Evolutionary conservation across 2,113 vertebrate species (phyloP), one percentile per base, ranked within the genome.

Genomic region (Oncorhynchus keta): DNA sequence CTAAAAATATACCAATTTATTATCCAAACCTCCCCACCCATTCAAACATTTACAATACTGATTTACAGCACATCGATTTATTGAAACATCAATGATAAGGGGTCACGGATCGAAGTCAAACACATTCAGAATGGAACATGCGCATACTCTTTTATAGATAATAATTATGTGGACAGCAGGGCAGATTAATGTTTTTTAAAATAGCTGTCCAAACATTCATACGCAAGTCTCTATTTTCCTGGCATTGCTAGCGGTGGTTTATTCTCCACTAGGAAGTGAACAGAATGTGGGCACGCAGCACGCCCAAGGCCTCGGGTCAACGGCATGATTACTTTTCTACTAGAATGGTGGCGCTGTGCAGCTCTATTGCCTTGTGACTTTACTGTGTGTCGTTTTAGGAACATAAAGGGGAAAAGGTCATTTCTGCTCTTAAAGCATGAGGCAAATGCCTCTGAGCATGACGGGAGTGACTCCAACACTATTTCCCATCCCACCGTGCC

Each of bases 401-500:
- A 85, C 84, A 85, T 93, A 86, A 93, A 62, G 92, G 84, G 32
- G 48, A 87, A 92, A 92, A 93, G 90, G 92, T 93, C 91, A 91
- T 90, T 82, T 84, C 72, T 72, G 73, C 89, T 88, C 80, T 87
- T 76, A 90, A 87, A 87, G 72, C 24, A 30, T 14, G 59, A 84
- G 80, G 75, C 68, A 73, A 77, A 80, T 81, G 81, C 70, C 73
- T 84, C 80, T 81, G 83, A 66, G 82, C 65, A 14, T 11, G 22
- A 26, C 2, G 26, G 14, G 24, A 2, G 68, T 49, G 45, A 22
- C 22, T 49, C 4, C 45, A 13, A 1, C 14, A 49, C n/a, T 45
- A 69, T 64, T 26, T 67, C 65, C 4, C 3, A 8, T 22, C 22
- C 3, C 22, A 24, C 22, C 22, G 1, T 28, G 65, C 65, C 26